Evolutionary conservation across 2,113 vertebrate genomes (phyloP).

Genomic region (Pteronura brasiliensis): DNA sequence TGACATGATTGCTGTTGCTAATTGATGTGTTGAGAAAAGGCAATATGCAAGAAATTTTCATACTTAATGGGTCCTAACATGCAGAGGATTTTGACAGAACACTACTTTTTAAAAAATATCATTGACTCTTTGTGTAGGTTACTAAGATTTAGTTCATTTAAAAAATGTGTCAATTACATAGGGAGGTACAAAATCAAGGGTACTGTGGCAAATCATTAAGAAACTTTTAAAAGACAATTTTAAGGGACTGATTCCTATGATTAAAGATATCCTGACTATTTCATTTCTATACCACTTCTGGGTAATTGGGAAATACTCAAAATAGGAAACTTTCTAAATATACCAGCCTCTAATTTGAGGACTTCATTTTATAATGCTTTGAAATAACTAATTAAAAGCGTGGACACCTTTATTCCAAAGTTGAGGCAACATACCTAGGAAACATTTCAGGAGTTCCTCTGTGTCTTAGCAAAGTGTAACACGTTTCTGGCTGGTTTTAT

Average conservation of each 20-base stretch:
- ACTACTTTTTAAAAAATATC: not conserved
- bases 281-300: conserved; percentile 2
- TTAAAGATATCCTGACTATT: not conserved
- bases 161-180: not conserved
- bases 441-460: not conserved
- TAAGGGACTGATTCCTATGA: not conserved
- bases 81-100: not conserved
- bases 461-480: not conserved
- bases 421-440: not conserved
- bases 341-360: not conserved
- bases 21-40: not conserved
- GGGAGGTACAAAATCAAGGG: not conserved
- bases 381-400: not conserved
- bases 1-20: not conserved
- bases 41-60: not conserved
- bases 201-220: not conserved
- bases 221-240: not conserved
- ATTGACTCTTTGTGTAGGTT: not conserved
- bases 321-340: not conserved
- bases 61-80: not conserved
- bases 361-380: not conserved
- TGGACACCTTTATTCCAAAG: not conserved
- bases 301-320: not conserved
- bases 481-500: not conserved
- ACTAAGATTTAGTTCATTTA: not conserved